Evolutionary conservation across 2,797 vertebrate genomes (phyloP), one percentile per base, ranked within the genome.

Genomic region (Rousettus madagascariensis): DNA sequence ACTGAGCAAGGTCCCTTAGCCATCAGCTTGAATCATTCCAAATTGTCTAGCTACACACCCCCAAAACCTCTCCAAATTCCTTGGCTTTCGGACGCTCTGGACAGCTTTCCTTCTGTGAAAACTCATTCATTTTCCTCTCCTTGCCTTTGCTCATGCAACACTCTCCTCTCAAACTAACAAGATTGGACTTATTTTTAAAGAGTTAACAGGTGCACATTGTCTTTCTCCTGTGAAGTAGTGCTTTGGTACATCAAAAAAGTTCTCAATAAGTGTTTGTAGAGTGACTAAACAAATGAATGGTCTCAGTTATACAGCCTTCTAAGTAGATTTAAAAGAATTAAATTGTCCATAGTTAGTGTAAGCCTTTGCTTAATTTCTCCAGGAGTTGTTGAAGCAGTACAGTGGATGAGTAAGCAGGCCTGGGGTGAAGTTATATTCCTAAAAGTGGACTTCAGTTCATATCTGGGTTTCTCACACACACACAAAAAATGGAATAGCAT

Each of bases 221-320:
- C 16, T 89, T 16, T 83, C n/a, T 84, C 61, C 68, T 71, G 28
- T 66, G 69, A 90, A 79, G 6, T 20, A 80, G 59, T 68, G 49
- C 55, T 87, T 87, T 90, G 46, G 30, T 87, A 86, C 26, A n/a
- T 86, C 53, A 90, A 90, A 90, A 51, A 33, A 26, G 49, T 49
- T 49, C 24, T 79, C 36, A 69, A 5, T 28, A 51, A 43, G 8
- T 74, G 36, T 66, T 65, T 53, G 71, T 33, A 74, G 71, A 94
- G 68, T 84, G 94, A 94, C 16, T 55, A 20, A 93, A 82, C n/a
- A 95, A 95, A 71, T 77, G 36, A 95, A 72, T 68, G 26, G 24
- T 24, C 38, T 95, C 24, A 82, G 19, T 53, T 92, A 93, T 38
- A 57, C 38, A 85, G 28, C 28, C 16, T 24, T 85, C 19, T 55